Evolutionary conservation across 1,140 invertebrate species (phyloP).

Genomic region (Gyrodactylus bullatarudis): DNA sequence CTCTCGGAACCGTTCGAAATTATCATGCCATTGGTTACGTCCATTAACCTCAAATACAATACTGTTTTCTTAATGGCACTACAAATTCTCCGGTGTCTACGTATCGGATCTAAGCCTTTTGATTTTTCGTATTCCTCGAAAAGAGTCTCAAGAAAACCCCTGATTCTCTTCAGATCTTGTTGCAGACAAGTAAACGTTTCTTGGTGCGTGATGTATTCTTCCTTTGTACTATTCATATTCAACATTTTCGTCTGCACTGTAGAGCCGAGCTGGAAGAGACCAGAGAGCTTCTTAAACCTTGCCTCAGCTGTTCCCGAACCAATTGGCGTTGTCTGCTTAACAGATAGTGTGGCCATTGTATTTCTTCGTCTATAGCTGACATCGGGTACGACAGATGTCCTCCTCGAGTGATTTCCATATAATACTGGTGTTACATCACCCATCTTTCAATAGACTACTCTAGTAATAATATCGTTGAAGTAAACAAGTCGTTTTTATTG

Average conservation of each 20-base stretch:
- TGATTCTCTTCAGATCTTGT: neutral
- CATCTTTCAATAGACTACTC: no score
- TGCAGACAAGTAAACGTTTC: neutral
- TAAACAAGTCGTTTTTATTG: no score
- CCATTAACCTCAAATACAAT: neutral
- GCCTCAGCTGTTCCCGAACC: no score
- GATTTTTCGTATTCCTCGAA: neutral
- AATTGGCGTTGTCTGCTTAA: neutral
- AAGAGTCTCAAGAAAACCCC: neutral
- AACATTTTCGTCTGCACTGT: neutral
- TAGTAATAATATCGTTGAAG: no score
- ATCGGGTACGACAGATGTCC: neutral
- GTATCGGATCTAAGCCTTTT: neutral
- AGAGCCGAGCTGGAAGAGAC: neutral
- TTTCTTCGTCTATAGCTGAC: neutral
- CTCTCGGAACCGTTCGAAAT: neutral
- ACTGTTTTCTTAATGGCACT: neutral
- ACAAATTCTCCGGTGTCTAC: neutral
- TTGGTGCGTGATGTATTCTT: neutral
- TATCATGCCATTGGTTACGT: neutral
- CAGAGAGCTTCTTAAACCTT: neutral
- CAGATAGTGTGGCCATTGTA: neutral
- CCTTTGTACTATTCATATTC: neutral
- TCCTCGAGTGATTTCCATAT: neutral
- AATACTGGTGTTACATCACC: neutral